Evolutionary conservation across 2,797 vertebrate species (phyloP).

Genomic region (Mus spretus): DNA sequence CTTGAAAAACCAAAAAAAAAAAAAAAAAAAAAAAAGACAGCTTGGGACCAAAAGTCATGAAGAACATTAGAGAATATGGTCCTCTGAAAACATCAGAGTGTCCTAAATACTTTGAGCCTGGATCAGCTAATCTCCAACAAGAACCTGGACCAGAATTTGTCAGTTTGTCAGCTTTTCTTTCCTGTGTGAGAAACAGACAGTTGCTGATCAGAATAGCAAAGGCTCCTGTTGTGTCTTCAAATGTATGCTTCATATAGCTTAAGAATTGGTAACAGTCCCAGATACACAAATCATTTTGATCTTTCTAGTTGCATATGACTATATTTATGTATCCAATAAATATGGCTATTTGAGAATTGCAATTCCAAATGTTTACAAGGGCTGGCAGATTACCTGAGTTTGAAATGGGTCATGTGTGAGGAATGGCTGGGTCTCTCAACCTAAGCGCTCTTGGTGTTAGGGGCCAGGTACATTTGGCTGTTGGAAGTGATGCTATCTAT

Average conservation of each 20-base stretch:
- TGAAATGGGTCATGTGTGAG: not conserved
- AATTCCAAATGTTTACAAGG: not conserved
- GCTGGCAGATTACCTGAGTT: not conserved
- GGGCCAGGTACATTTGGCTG: not conserved
- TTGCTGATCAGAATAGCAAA: not conserved
- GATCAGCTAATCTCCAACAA: not conserved
- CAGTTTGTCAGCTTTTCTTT: not conserved
- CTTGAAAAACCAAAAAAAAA: too few relatives aligned
- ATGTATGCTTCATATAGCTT: not conserved
- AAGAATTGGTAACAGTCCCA: not conserved
- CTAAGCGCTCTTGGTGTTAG: not conserved
- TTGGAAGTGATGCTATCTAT: not conserved
- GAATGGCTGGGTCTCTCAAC: not conserved
- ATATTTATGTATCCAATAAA: not conserved
- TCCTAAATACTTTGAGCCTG: not conserved
- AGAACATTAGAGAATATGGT: not conserved
- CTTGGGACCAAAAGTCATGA: not conserved
- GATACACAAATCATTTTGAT: constrained; percentile 27
- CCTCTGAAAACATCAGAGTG: not conserved
- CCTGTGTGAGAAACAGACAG: not conserved
- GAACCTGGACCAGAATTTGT: not conserved
- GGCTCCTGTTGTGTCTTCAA: not conserved
- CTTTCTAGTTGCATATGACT: not conserved
- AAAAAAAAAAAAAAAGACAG: not conserved
- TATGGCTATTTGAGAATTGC: not conserved